Evolutionary conservation across 2,888 invertebrate species (phyloP), one percentile per base, ranked within the genome.

Genomic region (Acleris laterana): DNA sequence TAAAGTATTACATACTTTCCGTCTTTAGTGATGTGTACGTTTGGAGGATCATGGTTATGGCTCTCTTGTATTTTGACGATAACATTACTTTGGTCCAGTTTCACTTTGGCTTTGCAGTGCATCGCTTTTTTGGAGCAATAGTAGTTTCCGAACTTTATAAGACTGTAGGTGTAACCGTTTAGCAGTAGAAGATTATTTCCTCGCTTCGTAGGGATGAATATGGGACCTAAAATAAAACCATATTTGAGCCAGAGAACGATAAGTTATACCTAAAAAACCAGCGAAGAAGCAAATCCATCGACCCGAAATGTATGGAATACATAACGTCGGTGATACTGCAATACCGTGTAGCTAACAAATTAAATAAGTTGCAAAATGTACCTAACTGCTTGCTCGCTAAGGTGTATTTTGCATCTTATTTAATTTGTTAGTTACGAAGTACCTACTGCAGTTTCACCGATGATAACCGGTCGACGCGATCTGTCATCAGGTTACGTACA

Each of bases 51-150:
- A 20, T 57, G 57, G 51, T 20, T 63, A 20, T 63, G 57, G 5
- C 19, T 32, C 16, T n/a, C 62, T 3, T 44, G 22, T 19, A 49
- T 17, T 38, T 42, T 9, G 5, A 58, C 11, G 22, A 64, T 38
- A n/a, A n/a, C 13, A 25, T 55, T 60, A 1, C 42, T 19, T 2
- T 49, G 17, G 19, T 63, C 52, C 38, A 63, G 13, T 42, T 59
- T 63, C 46, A 63, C 52, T 22, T 48, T 58, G 1, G 63, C 52
- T 42, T 48, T 63, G 38, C 63, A 63, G 25, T 28, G 53, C 48
- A 48, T 19, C 16, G 22, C 17, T 51, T 48, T 63, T 28, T 32
- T 50, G 32, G 63, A 57, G 20, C 63, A 58, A 20, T 38, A 49
- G 16, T 51, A 57, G 13, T 38, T 38, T 13, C 22, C 16, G 3